A percentile compares a stretch with the other conserved stretches of the same genome.
Conservation (phyloP, 2,888 invertebrate genomes). For the Sminthurinus aureus region DNA sequence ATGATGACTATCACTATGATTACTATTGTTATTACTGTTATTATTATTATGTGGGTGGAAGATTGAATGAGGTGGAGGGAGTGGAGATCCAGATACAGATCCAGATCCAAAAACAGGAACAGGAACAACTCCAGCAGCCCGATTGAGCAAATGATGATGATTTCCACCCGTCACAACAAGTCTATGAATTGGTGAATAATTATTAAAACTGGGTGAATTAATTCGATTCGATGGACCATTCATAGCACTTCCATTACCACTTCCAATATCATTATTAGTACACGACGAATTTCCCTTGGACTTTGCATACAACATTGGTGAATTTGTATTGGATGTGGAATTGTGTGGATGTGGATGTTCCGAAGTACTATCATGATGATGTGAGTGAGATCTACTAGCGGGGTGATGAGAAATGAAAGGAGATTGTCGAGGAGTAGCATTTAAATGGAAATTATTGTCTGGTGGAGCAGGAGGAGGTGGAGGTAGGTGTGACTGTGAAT, state of each 20-base stretch:
- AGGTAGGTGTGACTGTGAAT: constrained; percentile 1
- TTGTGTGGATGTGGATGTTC: not conserved
- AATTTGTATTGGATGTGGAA: not conserved
- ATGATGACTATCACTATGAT: constrained; percentile 23
- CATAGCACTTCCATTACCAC: not conserved
- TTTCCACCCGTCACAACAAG: constrained; percentile 58
- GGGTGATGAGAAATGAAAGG: constrained; percentile 34
- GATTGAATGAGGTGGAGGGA: constrained; percentile 34
- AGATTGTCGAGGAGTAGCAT: constrained; percentile 42
- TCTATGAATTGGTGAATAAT: constrained; percentile 60
- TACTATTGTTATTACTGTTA: not conserved
- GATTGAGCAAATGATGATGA: constrained; percentile 40
- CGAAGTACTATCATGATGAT: not conserved
- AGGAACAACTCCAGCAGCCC: not conserved
- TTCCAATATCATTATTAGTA: too few relatives aligned
- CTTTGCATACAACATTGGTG: too few relatives aligned
- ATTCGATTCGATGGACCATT: constrained; percentile 39
- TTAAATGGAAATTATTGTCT: not conserved
- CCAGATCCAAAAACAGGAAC: not conserved
- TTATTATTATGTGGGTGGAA: constrained; percentile 15
- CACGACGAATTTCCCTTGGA: too few relatives aligned
- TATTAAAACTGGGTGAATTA: constrained; percentile 59
- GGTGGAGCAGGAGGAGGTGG: not conserved
- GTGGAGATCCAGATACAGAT: not conserved
- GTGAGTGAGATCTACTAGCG: constrained; percentile 17